Base-by-base conservation (phyloP, 92 coral and sea anemone species). In the Virgularia gustaviana region DNA sequence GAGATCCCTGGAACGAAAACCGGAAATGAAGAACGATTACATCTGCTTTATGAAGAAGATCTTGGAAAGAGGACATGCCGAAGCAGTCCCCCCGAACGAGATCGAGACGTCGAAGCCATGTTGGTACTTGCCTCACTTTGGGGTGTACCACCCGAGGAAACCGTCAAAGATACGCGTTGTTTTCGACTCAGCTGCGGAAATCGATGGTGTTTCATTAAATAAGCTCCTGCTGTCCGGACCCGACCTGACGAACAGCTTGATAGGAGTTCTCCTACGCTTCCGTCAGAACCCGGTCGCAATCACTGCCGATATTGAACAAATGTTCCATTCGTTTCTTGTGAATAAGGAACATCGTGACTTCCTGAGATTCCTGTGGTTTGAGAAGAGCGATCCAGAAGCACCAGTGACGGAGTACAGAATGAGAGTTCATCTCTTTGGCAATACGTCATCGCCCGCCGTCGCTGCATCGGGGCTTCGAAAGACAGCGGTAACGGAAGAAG, bases 101-200 rank as follows among this genome's bases (percentile, higher is more conserved):
- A 22, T 34, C 56, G 57, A 61, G 12, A 10, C 75, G 12, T 24
- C 9, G 11, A 41, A 61, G 23, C 75, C 80, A 23, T 55, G 73
- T 70, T 74, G 80, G 84, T 75, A 39, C 31, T 42, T 81, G 4
- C 81, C 81, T 0, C 75, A 67, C 57, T 81, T 81, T 23, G 82
- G 82, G 0, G 62, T 67, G 4, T 81, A 76, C 36, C 82, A 76
- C 16, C 85, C 85, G 3, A 44, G 67, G 34, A 81, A 81, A 49
- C 53, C 42, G 1, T 56, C 51, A 33, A 81, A 81, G 19, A 81
- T 81, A 13, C 36, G 73, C 1, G 86, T 81, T 7, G 86, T 81
- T 13, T 81, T 81, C 76, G 84, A 80, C 54, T 75, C 81, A 5
- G 85, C 76, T 0, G 77, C 85, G 2, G 82, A 81, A 75, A 44